These are phyloP conservation scores for Oikopleura albicans DNA, from an alignment of 23 tunicate genomes.

Conservation along the genomic window DNA sequence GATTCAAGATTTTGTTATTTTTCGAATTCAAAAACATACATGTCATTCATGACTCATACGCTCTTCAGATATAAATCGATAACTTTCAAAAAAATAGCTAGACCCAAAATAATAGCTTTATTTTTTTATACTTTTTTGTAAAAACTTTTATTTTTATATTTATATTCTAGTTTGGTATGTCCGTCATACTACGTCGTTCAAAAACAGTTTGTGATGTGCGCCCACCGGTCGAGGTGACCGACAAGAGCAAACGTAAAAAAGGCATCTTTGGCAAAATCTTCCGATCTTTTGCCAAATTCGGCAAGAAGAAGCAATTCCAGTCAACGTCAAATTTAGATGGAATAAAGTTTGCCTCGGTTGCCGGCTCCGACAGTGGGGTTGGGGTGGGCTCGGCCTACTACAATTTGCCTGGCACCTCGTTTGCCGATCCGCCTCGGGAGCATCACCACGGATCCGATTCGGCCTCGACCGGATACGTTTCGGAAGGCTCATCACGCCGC, in stretches of 20 bases:
- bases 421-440: neutral
- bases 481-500: constrained; percentile 10
- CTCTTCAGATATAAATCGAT: too few species aligned
- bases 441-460: neutral
- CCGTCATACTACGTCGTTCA: neutral
- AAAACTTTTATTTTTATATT: neutral
- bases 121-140: too few species aligned
- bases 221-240: neutral
- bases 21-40: too few species aligned
- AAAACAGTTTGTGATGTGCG: constrained; percentile 5
- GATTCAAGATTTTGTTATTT: too few species aligned
- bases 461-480: constrained; percentile 6
- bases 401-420: neutral
- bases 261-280: neutral
- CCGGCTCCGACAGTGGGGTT: neutral
- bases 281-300: neutral
- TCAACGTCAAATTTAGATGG: neutral
- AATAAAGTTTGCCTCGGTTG: neutral
- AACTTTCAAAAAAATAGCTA: too few species aligned
- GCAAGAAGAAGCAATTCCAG: constrained; percentile 10
- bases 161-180: neutral
- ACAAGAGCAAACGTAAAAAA: neutral
- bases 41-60: too few species aligned
- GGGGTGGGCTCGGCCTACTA: neutral
- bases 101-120: too few species aligned